Percentiles rank a stretch among this genome's conserved stretches.
phyloP scores from a whole-genome alignment of 37 sponge, comb jelly and placozoan species.

The Haliclona indistincta region DNA sequence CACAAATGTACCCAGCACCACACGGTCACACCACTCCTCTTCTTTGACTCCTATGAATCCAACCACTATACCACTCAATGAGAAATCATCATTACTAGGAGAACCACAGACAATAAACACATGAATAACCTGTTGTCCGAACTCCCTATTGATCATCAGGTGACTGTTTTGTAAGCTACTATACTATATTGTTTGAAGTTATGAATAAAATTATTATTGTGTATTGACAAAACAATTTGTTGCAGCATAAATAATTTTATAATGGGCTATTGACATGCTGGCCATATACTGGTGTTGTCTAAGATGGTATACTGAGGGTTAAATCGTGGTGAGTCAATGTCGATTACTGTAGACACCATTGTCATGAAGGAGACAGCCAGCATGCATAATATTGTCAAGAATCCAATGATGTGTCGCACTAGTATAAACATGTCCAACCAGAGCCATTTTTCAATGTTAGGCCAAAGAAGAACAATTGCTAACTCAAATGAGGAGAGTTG shows the following conservation, averaged over 20 bases:
- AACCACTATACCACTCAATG: no score
- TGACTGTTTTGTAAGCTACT: background rate
- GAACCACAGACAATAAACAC: no score
- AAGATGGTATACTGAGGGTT: background rate
- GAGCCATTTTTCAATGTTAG: slow-evolving; percentile 35
- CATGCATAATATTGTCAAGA: slow-evolving; percentile 23
- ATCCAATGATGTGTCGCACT: slow-evolving; percentile 22
- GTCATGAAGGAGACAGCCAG: background rate
- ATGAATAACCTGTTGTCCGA: no score
- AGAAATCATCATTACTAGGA: no score
- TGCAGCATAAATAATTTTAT: background rate
- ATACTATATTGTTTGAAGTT: background rate
- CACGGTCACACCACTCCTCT: background rate
- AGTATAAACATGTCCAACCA: slow-evolving; percentile 49
- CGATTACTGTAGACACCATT: slow-evolving; percentile 12
- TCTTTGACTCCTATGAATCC: background rate
- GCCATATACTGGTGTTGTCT: background rate
- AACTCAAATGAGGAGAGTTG: background rate
- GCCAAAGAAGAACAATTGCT: slow-evolving; percentile 36
- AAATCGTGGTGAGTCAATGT: slow-evolving; percentile 15
- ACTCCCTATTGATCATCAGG: no score
- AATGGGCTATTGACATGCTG: background rate
- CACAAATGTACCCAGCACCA: background rate
- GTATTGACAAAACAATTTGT: background rate
- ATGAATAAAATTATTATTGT: background rate